Evolutionary conservation across 2,797 vertebrate genomes (phyloP).

Genomic region (Brotula barbata): DNA sequence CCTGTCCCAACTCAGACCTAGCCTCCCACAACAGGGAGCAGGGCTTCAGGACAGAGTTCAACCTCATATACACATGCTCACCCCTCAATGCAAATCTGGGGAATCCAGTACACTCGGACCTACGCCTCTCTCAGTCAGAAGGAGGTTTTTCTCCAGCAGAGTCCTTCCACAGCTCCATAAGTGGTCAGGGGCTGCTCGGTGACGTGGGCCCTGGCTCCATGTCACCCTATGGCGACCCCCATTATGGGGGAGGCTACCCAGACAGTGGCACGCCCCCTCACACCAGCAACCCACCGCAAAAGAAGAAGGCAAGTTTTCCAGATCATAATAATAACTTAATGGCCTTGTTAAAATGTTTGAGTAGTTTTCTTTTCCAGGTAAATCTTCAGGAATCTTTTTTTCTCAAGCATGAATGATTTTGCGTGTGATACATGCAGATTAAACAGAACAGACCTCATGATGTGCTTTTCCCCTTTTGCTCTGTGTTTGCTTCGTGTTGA

Average conservation of each 20-base stretch:
- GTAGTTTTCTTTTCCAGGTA: conserved; percentile 8
- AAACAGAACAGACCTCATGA: conserved; percentile 35
- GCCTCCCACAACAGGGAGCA: conserved; percentile 84
- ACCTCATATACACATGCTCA: conserved; percentile 98
- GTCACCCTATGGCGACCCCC: conserved; percentile 86
- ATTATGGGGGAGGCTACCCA: conserved; percentile 77
- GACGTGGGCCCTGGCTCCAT: conserved; percentile 84
- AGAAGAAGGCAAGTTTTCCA: conserved; percentile 91
- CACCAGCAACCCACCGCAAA: conserved; percentile 91
- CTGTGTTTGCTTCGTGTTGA: conserved; percentile 44
- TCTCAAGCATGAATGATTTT: conserved; percentile 26
- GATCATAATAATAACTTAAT: conserved; percentile 3
- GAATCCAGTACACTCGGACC: conserved; percentile 80
- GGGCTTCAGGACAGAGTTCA: conserved; percentile 98
- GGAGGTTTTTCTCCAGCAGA: conserved; percentile 88
- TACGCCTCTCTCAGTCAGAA: conserved; percentile 85
- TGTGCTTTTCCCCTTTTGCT: conserved; percentile 46
- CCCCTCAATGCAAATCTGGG: conserved; percentile 93
- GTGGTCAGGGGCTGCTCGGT: conserved; percentile 86
- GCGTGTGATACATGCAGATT: conserved; percentile 37
- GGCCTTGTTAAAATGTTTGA: background rate
- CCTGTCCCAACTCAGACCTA: conserved; percentile 81
- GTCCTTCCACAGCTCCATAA: conserved; percentile 84
- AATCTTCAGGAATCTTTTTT: conserved; percentile 16
- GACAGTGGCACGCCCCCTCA: conserved; percentile 87